Base-by-base conservation (phyloP, 2,888 invertebrate genomes). In the Bellardia pandia region DNA sequence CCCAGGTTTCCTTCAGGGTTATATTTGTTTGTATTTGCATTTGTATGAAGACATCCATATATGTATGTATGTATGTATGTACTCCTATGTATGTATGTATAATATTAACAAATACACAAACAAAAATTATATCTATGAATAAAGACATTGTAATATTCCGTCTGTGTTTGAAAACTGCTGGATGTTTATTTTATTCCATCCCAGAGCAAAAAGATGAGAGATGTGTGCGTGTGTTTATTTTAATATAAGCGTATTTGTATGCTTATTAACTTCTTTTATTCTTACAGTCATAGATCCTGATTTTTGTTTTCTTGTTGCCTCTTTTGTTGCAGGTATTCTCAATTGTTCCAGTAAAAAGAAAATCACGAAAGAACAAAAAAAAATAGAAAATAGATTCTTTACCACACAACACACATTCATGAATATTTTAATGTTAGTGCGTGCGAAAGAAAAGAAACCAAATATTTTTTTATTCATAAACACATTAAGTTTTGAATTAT, bases 91-190 rank as follows among this genome's bases (percentile, higher is more conserved):
- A 45, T 13, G 13, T 4, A 6, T 37, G 1, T 51, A 56, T 23
- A 56, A 56, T 9, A 23, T 56, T 9, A 9, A 9, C 13, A 11
- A 30, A 30, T 58, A 58, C 9, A 37, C 7, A n/a, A 14, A 37
- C n/a, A 40, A 2, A 37, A 8, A 14, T 79, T 79, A 79, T 48
- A 79, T 79, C 60, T 69, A 62, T 69, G 60, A 79, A 60, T 66
- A 66, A 37, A 79, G 16, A 68, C 68, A 62, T 40, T 58, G 33
- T 45, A 40, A 53, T 23, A 16, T 37, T 62, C 16, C 23, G 8
- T 45, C 7, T 71, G 58, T 11, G 58, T 58, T 9, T 13, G 23
- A 58, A 58, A 58, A 3, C 4, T 30, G 13, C 13, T 30, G 9
- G 3, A 58, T 58, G 23, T 58, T 58, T 30, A 58, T 58, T 58